Base-by-base conservation (phyloP, 53 echinoderm and acorn worm genomes). In the Echinometra lucunter region DNA sequence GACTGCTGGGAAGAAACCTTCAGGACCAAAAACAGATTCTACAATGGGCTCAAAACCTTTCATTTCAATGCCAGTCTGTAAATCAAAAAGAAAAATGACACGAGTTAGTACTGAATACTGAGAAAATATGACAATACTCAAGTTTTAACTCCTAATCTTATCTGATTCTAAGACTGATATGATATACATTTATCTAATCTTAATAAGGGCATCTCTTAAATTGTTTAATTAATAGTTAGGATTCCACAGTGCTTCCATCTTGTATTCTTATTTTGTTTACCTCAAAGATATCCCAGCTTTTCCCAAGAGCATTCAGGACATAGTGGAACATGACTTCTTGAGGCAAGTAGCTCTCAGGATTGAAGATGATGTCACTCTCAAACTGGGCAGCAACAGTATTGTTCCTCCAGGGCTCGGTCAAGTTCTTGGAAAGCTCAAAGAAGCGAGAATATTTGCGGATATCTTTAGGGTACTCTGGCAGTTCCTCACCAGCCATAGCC, bases 21-120 rank as follows among this genome's bases (percentile, higher is more conserved):
- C 96, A 35, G 99, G 99, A 0, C 99, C 99, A 95, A 98, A 98
- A 87, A 98, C 63, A 45, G 97, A 97, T 94, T 98, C 99, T 13
- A 98, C 47, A 15, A 96, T 95, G 18, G 96, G 95, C 93, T 98
- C 99, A 93, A 97, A 97, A n/a, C 99, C 99, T 66, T 98, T 96
- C 94, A 98, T 95, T 74, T 98, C 99, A 94, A 97, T 80, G 72
- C 97, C 99, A 91, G 98, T 94, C 99, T 98, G 85, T 90, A 49
- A 80, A 58, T 8, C 1, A 18, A 75, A 92, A 92, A 4, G 37
- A 49, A 91, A 58, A 49, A 49, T 49, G 49, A 6, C 4, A 49
- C 49, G 9, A 49, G 4, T 4, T 49, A 9, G 4, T 49, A 49
- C 49, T 49, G 9, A 49, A 49, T 49, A 49, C 49, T 49, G 49